Percentiles rank a stretch among this genome's conserved stretches.
Evolutionary conservation across 92 coral and sea anemone genomes (phyloP).

Genomic region (Bergia puertoricense): DNA sequence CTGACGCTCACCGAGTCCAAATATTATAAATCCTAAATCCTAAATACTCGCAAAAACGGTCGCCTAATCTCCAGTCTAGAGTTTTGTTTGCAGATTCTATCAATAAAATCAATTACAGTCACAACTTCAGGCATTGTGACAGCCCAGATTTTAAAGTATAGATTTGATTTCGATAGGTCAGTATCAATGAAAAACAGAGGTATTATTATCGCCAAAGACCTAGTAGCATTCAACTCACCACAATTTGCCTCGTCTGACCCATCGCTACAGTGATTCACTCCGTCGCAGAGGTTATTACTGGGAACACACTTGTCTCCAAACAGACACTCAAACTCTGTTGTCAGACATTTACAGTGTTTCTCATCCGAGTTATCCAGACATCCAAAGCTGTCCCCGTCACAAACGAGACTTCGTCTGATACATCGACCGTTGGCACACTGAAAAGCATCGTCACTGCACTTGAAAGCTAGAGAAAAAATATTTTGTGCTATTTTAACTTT

Average conservation of each 20-base stretch:
- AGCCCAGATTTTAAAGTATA: no score
- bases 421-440: slow-evolving; percentile 85
- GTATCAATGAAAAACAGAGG: no score
- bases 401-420: slow-evolving; percentile 61
- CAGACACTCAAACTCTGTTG: slow-evolving; percentile 52
- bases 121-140: no score
- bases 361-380: slow-evolving; percentile 85
- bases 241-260: slow-evolving; percentile 69
- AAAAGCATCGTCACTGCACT: slow-evolving; percentile 49
- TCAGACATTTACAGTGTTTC: slow-evolving; percentile 55
- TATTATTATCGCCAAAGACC: no score
- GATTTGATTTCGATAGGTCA: no score
- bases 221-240: slow-evolving; percentile 36
- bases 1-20: no score
- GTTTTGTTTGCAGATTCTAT: no score
- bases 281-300: slow-evolving; percentile 54
- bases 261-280: slow-evolving; percentile 48
- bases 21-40: no score
- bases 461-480: slow-evolving; percentile 44
- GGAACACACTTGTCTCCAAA: slow-evolving; percentile 57
- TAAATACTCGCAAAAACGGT: no score
- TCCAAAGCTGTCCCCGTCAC: slow-evolving; percentile 57
- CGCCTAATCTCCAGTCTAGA: no score
- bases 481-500: background rate
- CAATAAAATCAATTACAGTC: no score